Evolutionary conservation across 2,888 invertebrate species (phyloP).

Genomic region (Cetonia aurata): DNA sequence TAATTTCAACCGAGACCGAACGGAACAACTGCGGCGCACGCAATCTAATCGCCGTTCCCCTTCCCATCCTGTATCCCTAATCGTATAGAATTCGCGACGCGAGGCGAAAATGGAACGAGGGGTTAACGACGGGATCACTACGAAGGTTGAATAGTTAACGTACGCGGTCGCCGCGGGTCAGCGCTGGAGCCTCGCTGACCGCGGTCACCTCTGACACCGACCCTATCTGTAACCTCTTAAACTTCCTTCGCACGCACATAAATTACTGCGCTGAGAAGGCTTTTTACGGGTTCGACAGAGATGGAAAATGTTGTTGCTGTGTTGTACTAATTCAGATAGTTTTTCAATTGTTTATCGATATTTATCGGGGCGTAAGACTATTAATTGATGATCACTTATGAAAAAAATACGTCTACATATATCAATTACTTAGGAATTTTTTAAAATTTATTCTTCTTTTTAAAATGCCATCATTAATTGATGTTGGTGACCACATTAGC

Average conservation of each 20-base stretch:
- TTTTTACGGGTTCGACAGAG: background rate
- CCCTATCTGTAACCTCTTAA: conserved; percentile 49
- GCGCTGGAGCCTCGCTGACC: conserved; percentile 47
- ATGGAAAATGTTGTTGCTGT: background rate
- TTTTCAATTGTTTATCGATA: no score
- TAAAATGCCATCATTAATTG: no score
- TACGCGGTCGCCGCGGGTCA: conserved; percentile 43
- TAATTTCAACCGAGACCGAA: no score
- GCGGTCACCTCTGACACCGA: conserved; percentile 48
- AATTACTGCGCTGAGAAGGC: conserved; percentile 24
- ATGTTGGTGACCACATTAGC: no score
- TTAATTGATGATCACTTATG: no score
- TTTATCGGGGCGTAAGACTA: background rate
- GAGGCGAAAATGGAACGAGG: conserved; percentile 28
- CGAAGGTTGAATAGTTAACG: conserved; percentile 40
- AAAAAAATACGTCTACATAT: no score
- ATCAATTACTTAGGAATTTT: no score
- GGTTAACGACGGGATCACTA: conserved; percentile 36
- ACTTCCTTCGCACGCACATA: conserved; percentile 35
- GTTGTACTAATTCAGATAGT: conserved; percentile 1
- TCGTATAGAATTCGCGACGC: no score
- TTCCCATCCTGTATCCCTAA: no score
- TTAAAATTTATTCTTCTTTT: no score
- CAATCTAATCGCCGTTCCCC: no score
- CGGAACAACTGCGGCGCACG: no score